A percentile compares a stretch with the other conserved stretches of the same genome.
phyloP scores from a whole-genome alignment of 2,888 invertebrate species.

The Aplocera efformata region DNA sequence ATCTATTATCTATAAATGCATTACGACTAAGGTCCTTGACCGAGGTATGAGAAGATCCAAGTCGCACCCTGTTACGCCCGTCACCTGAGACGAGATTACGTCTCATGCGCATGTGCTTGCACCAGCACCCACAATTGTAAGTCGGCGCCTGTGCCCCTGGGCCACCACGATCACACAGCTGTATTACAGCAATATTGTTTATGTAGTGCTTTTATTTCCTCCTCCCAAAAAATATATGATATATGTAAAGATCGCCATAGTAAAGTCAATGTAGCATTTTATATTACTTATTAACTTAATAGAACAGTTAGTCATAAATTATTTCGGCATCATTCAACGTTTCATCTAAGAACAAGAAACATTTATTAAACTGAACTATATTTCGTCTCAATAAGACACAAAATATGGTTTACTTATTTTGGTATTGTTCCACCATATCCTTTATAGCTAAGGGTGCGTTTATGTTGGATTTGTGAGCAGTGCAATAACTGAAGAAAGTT shows the following conservation, averaged over 20 bases:
- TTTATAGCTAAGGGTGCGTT: conserved; percentile 56
- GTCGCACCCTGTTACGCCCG: too few species aligned
- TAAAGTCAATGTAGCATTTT: conserved; percentile 39
- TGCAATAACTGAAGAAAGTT: conserved; percentile 65
- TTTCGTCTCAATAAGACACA: conserved; percentile 3
- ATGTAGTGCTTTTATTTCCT: too few species aligned
- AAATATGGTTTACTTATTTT: conserved; percentile 8
- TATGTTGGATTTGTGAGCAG: conserved; percentile 43
- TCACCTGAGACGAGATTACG: too few species aligned
- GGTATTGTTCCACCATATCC: conserved; percentile 36
- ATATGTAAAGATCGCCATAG: conserved; percentile 31
- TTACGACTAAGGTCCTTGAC: too few species aligned
- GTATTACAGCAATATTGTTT: too few species aligned
- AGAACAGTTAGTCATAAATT: conserved; percentile 39
- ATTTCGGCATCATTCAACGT: conserved; percentile 41
- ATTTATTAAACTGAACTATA: not conserved
- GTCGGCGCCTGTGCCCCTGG: too few species aligned
- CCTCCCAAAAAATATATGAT: too few species aligned
- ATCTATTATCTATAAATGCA: too few species aligned
- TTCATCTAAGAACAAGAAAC: conserved; percentile 35
- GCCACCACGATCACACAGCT: too few species aligned
- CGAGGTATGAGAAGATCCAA: too few species aligned
- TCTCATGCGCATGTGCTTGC: too few species aligned
- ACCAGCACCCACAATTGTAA: too few species aligned
- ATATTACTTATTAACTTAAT: conserved; percentile 37